A percentile compares a stretch with the other conserved stretches of the same genome.
phyloP scores from a whole-genome alignment of 2,888 invertebrate genomes.

The Melitaea athalia region DNA sequence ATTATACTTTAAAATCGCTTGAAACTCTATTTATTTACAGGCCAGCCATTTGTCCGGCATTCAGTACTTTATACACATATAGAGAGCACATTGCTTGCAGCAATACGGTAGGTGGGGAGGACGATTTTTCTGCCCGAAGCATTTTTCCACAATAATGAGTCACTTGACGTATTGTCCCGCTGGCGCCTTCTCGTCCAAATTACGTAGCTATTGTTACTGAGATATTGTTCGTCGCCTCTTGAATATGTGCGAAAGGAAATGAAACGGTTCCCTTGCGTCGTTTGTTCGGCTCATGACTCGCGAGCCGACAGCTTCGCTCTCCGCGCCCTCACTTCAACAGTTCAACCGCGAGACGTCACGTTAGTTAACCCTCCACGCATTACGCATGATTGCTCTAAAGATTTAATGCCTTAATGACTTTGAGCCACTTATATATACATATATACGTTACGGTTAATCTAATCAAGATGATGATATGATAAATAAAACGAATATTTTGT shows the following conservation, averaged over 20 bases:
- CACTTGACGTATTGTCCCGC: constrained; percentile 75
- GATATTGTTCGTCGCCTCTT: constrained; percentile 74
- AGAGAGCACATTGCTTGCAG: constrained; percentile 11
- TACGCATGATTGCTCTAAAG: constrained; percentile 18
- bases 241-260: constrained; percentile 77
- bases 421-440: background rate
- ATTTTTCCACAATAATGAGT: constrained; percentile 76
- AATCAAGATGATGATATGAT: too few species aligned
- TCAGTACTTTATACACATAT: constrained; percentile 5
- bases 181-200: constrained; percentile 73
- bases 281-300: constrained; percentile 18
- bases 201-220: constrained; percentile 75
- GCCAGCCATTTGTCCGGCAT: constrained; percentile 2
- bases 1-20: background rate
- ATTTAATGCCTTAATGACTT: constrained; percentile 10
- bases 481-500: too few species aligned
- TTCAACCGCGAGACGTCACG: constrained; percentile 18
- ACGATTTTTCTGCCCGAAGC: constrained; percentile 60
- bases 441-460: background rate
- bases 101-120: constrained; percentile 10
- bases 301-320: constrained; percentile 6
- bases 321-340: constrained; percentile 11
- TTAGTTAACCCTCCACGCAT: constrained; percentile 21
- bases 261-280: constrained; percentile 67
- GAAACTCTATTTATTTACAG: constrained; percentile 3